A percentile compares a stretch with the other conserved stretches of the same genome.
Conservation (phyloP, 2,113 vertebrate genomes). For the Pseudorhombus dupliciocellatus region DNA sequence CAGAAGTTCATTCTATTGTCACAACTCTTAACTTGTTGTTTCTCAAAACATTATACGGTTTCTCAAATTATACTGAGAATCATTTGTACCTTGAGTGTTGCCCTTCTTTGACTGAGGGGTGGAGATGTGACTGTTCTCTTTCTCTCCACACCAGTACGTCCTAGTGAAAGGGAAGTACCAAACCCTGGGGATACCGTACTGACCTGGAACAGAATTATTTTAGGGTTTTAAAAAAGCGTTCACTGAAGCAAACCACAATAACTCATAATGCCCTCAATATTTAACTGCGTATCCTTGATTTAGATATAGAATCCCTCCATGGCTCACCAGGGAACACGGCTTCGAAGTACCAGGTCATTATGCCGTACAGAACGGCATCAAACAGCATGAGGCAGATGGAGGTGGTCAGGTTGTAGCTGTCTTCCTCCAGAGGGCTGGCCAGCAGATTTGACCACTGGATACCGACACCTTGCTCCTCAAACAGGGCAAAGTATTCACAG, state of each 20-base stretch:
- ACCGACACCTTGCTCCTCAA: conserved; percentile 95
- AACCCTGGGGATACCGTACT: conserved; percentile 93
- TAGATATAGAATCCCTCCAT: background rate
- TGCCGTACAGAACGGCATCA: conserved; percentile 88
- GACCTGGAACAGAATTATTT: conserved; percentile 78
- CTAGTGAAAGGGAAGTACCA: conserved; percentile 98
- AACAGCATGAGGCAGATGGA: conserved; percentile 93
- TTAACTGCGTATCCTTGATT: background rate
- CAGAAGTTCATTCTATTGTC: background rate
- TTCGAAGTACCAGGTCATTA: conserved; percentile 98
- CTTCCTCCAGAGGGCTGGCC: conserved; percentile 89
- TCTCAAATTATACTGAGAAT: background rate
- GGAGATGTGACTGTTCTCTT: conserved; percentile 78
- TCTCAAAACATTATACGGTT: too few species aligned
- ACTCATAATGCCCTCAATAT: background rate
- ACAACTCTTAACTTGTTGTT: background rate
- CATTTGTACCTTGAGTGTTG: conserved; percentile 85
- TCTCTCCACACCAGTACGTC: conserved; percentile 95
- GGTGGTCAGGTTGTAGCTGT: conserved; percentile 91
- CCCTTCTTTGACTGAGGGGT: conserved; percentile 80
- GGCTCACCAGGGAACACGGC: conserved; percentile 93
- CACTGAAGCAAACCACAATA: background rate
- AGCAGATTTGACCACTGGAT: conserved; percentile 97
- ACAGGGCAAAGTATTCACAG: conserved; percentile 94
- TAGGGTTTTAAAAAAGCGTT: background rate